Base-by-base conservation (phyloP, 2,113 vertebrate genomes). In the Aphyosemion australe region DNA sequence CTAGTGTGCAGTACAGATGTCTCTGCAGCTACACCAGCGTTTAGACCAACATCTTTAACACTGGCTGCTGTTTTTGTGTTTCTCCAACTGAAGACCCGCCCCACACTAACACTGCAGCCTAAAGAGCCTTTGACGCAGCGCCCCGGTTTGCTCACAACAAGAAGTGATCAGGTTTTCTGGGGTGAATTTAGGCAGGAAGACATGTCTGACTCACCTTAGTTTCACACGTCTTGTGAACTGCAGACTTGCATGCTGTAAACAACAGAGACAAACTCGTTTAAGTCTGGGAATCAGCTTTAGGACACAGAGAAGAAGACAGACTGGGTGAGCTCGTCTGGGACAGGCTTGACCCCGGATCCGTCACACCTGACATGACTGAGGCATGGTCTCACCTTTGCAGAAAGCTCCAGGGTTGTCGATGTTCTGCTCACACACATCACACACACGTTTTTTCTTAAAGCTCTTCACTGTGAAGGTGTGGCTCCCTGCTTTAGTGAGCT, bases 141-240 rank as follows among this genome's bases (percentile, higher is more conserved):
- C 18, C 50, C 26, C 20, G 14, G 10, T 13, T 31, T 51, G 20
- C 19, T 45, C 41, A 49, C 41, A 18, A 55, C 19, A 57, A 20
- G 11, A 52, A 41, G 37, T 10, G 4, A 26, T 39, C 8, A 42
- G 42, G 19, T 61, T 21, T 7, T 32, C 42, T 2, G 9, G 6
- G 2, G 37, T 50, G 34, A 61, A 34, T 32, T 32, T 8, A 37
- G 34, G 26, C 26, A 26, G 5, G 26, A 26, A 26, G 34, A 8
- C 15, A 41, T 1, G 5, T 48, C 1, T 4, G 26, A 43, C 80
- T 78, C 76, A 91, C 88, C 88, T 86, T 87, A 62, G 58, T 70
- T 68, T 89, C 72, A 53, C 89, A 90, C 26, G 49, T 64, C 76
- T 78, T 85, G 71, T 90, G 85, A 61, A 89, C 81, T 9, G 79